Evolutionary conservation across 2,113 vertebrate species (phyloP), one percentile per base, ranked within the genome.

Genomic region (Sterrhoptilus dennistouni): DNA sequence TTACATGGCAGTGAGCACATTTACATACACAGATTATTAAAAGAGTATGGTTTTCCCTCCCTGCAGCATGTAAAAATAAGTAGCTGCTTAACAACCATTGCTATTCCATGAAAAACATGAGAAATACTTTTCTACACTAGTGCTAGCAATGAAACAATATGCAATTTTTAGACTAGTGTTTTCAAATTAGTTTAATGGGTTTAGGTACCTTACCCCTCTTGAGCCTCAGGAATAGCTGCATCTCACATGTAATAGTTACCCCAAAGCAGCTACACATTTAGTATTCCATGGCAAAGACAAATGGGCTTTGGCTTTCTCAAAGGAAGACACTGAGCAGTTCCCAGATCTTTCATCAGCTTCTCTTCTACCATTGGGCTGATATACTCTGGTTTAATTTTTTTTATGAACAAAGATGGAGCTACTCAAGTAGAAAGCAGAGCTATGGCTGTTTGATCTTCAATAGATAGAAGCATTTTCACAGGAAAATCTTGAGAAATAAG

Each of bases 221-320:
- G n/a, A 84, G 24, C 42, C 7, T 57, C n/a, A 61, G 28, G 23
- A 76, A 36, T 2, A 86, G 18, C 9, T 75, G 31, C 9, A 18
- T 53, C 28, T 79, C 44, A 61, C 11, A 49, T 5, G 8, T 38
- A 29, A 33, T 6, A 83, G 24, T 44, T 60, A 76, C 33, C 14
- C 13, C 16, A 74, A 70, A 47, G 9, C 28, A 68, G 12, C 18
- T 11, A 35, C 18, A 35, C 8, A 16, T 53, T 2, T 1, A 60
- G 18, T 11, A 5, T 12, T 31, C 12, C 14, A 12, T 18, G 29
- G 16, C 1, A 2, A 78, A 72, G 23, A 3, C 0, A 0, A 44
- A 28, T 0, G 0, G 14, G 9, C 15, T 86, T 83, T 12, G 0
- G 12, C n/a, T 83, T 78, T 54, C 44, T 49, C 54, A 60, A 38